A percentile compares a stretch with the other conserved stretches of the same genome.
Conservation (phyloP, 2,888 invertebrate species). For the Augochlorella aurata region DNA sequence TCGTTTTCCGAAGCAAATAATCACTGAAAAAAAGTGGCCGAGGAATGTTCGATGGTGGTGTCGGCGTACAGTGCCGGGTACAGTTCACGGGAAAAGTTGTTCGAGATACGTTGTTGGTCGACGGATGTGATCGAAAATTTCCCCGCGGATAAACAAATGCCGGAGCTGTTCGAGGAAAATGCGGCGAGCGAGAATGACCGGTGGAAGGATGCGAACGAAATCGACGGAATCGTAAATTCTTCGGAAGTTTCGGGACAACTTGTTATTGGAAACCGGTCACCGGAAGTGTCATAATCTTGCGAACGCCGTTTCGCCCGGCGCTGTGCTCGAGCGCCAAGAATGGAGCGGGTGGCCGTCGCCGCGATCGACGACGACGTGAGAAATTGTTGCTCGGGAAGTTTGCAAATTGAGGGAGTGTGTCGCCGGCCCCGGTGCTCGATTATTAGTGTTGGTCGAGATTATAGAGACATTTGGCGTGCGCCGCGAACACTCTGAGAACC, state of each 20-base stretch:
- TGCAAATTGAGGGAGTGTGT: background rate
- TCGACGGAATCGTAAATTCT: too few species aligned
- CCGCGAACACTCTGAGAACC: conserved; percentile 1
- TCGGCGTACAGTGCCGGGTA: background rate
- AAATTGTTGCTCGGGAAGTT: conserved; percentile 6
- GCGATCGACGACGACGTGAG: background rate
- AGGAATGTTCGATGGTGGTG: background rate
- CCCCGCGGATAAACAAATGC: too few species aligned
- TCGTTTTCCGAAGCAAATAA: background rate
- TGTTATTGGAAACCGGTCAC: too few species aligned
- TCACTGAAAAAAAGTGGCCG: background rate
- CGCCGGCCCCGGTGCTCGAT: background rate
- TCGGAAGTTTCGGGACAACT: too few species aligned
- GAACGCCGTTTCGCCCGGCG: background rate
- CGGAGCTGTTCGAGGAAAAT: too few species aligned
- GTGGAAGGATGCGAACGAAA: too few species aligned
- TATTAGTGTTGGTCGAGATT: conserved; percentile 22
- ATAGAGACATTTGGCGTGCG: conserved; percentile 30
- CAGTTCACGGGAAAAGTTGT: background rate
- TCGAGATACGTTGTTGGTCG: too few species aligned
- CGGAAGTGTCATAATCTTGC: too few species aligned
- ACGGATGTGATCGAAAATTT: too few species aligned
- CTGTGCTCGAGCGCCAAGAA: background rate
- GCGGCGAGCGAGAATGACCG: too few species aligned
- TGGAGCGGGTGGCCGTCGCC: background rate